phyloP scores from a whole-genome alignment of 1,140 invertebrate genomes.

The Lethrus apterus region DNA sequence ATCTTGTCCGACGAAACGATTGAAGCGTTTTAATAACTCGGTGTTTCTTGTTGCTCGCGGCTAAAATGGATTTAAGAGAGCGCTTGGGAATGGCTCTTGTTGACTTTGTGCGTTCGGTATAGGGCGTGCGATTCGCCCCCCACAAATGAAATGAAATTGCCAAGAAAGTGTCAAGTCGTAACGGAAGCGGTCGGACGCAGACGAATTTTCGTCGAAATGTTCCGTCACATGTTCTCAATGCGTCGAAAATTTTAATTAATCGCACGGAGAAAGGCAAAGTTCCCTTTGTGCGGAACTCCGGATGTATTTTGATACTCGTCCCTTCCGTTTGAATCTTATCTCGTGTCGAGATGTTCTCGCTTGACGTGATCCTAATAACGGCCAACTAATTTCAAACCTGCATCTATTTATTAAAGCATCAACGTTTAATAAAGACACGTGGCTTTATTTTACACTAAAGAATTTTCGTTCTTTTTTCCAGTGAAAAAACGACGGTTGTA shows the following conservation, averaged over 20 bases:
- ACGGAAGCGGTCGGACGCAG: slow-evolving; percentile 1
- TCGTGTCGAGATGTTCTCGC: background rate
- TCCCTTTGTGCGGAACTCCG: too few species aligned
- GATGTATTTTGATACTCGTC: too few species aligned
- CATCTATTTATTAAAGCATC: too few species aligned
- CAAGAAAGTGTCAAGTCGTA: slow-evolving; percentile 21
- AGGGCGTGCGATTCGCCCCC: slow-evolving; percentile 3
- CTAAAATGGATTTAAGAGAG: slow-evolving; percentile 5
- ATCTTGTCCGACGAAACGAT: too few species aligned
- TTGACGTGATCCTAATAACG: too few species aligned
- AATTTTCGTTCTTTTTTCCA: too few species aligned
- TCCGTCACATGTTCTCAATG: background rate
- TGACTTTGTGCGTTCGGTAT: background rate
- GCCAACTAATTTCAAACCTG: too few species aligned
- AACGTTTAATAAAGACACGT: too few species aligned
- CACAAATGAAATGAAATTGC: slow-evolving; percentile 23
- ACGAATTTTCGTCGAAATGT: background rate
- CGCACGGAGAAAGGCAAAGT: slow-evolving; percentile 1
- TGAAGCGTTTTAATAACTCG: slow-evolving; percentile 6
- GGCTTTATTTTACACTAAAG: too few species aligned
- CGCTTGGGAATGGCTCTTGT: slow-evolving; percentile 9
- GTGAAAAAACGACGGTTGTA: too few species aligned
- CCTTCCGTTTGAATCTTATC: background rate
- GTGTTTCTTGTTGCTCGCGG: background rate
- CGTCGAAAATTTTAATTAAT: slow-evolving; percentile 4